These are phyloP conservation scores for Gila robusta DNA, from an alignment of 2,797 vertebrate species.

Conservation along the genomic window DNA sequence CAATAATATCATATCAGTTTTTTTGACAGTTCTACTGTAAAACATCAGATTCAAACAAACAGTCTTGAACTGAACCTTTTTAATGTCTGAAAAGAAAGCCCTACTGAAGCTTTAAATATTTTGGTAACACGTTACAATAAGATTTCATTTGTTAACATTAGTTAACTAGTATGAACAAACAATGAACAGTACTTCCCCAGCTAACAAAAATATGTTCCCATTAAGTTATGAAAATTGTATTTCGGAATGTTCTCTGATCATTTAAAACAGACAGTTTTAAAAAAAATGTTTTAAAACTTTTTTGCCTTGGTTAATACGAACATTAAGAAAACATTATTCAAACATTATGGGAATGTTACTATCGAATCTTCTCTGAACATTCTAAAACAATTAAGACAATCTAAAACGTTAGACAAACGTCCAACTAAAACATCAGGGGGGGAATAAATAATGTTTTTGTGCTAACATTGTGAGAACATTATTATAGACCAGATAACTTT, in stretches of 20 bases:
- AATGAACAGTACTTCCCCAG: neutral
- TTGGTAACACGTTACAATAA: neutral
- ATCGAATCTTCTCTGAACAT: neutral
- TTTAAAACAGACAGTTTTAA: neutral
- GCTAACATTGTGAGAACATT: neutral
- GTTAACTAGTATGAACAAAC: neutral
- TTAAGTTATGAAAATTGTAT: neutral
- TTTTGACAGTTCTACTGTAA: neutral
- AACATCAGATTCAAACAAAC: neutral
- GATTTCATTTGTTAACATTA: neutral
- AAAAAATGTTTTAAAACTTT: neutral
- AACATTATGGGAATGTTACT: neutral
- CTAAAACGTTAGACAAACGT: neutral
- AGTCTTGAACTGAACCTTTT: neutral
- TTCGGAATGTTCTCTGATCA: neutral
- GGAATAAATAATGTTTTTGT: neutral
- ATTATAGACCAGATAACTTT: neutral
- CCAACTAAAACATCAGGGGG: too few relatives aligned
- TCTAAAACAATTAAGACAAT: neutral
- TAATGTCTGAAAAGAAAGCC: neutral
- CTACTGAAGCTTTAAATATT: neutral
- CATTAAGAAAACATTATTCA: neutral
- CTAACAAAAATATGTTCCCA: neutral
- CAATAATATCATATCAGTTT: neutral
- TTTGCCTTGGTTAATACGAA: neutral